Evolutionary conservation across 2,888 invertebrate genomes (phyloP).

Genomic region (Melanargia galathea): DNA sequence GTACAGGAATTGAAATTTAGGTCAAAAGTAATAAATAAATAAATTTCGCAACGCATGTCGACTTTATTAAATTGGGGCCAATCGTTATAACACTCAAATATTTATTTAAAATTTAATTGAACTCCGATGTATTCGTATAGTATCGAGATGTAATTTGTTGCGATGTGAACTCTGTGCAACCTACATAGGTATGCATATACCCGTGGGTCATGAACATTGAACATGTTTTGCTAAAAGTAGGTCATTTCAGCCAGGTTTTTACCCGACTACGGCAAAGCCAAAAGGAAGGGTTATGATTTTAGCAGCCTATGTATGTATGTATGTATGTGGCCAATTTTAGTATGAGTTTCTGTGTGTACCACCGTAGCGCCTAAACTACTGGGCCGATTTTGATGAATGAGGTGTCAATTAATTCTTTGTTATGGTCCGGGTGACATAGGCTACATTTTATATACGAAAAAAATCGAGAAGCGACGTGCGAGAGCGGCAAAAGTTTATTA

Average conservation of each 20-base stretch:
- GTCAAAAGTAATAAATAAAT: background rate
- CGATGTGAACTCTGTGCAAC: constrained; percentile 4
- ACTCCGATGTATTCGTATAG: constrained; percentile 11
- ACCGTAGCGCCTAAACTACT: too few species aligned
- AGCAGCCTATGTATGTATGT: too few species aligned
- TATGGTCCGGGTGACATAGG: too few species aligned
- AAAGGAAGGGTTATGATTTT: too few species aligned
- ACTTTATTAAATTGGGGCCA: background rate
- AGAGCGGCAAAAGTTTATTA: too few species aligned
- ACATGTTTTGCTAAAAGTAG: background rate
- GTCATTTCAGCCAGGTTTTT: background rate
- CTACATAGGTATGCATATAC: constrained; percentile 4
- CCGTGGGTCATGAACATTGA: constrained; percentile 16
- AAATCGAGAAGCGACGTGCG: too few species aligned
- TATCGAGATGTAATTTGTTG: constrained; percentile 19
- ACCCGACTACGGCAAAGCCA: background rate
- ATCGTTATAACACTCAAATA: constrained; percentile 8
- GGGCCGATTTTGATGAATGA: too few species aligned
- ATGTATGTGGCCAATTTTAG: too few species aligned
- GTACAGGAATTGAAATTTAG: background rate
- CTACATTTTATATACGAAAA: too few species aligned
- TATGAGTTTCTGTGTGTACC: too few species aligned
- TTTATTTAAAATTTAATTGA: constrained; percentile 21
- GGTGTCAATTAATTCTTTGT: too few species aligned
- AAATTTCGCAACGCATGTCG: background rate